phyloP scores from a whole-genome alignment of 37 sponge, comb jelly and placozoan genomes.

The Eunapius fragilis region DNA sequence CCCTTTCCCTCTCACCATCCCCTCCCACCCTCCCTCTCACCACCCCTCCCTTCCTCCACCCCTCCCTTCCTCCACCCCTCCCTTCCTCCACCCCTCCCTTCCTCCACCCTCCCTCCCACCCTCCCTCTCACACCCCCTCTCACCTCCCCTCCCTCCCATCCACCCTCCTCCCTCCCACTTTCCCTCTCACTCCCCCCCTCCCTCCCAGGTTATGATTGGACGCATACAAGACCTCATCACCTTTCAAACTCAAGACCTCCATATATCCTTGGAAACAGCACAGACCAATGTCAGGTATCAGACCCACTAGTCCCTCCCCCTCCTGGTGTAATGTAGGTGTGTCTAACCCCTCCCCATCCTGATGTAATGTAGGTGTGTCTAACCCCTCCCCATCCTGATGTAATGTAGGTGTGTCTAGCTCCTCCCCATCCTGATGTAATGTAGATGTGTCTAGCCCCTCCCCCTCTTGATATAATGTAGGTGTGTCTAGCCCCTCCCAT shows the following conservation, averaged over 20 bases:
- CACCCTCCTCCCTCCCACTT: not conserved
- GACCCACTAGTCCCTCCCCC: not conserved
- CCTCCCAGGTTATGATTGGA: slow-evolving; percentile 18
- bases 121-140: not conserved
- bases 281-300: slow-evolving; percentile 46
- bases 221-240: slow-evolving; percentile 45
- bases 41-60: not conserved
- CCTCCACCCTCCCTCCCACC: not conserved
- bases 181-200: not conserved
- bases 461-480: not conserved
- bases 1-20: not conserved
- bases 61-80: not conserved
- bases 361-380: too few species aligned
- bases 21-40: not conserved
- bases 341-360: not conserved
- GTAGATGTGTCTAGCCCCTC: too few species aligned
- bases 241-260: slow-evolving; percentile 65
- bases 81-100: not conserved
- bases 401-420: too few species aligned
- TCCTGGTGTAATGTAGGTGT: too few species aligned
- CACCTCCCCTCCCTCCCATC: not conserved
- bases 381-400: not conserved
- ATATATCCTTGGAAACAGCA: slow-evolving; percentile 32
- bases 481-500: too few species aligned
- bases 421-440: not conserved